Base-by-base conservation (phyloP, 2,888 invertebrate species). In the Trissolcus brochymenae region DNA sequence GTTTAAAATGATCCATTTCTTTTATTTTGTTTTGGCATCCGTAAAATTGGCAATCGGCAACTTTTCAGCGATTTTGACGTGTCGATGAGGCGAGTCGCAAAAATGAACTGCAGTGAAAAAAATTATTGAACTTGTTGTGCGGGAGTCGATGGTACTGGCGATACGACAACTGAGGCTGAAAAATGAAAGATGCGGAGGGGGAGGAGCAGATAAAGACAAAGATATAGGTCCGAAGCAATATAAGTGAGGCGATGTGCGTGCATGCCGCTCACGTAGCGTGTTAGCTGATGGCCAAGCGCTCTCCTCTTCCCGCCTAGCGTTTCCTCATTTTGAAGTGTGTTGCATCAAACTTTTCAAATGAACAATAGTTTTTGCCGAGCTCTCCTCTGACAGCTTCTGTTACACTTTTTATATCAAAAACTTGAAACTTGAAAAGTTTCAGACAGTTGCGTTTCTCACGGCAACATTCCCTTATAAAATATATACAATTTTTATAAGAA, bases 191-290 rank as follows among this genome's bases (percentile, higher is more conserved):
- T 55, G 57, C 17, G 56, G 55, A 60, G 60, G 53, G 21, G 79
- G 78, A 67, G 49, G 54, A 62, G 66, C 57, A 67, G 49, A 79
- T 73, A 74, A 75, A 76, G 74, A 79, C 74, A 71, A 67, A 78
- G 74, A 66, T 77, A 67, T 66, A 75, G 75, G 64, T 76, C 56
- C 54, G 62, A 29, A 51, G 70, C 62, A 51, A 72, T 72, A 68
- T 25, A 65, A 75, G 71, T 65, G 78, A 54, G 80, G 82, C 9
- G 35, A 86, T 84, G 86, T 86, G 86, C 87, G 87, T 86, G 87
- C 84, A 87, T 87, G 87, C 87, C 79, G 85, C 85, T 86, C 87
- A 87, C 87, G 87, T 87, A 87, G 87, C 85, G 85, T 87, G 87
- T 84, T 64, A 78, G 74, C 62, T 68, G 72, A 25, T 54, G 51